A percentile compares a stretch with the other conserved stretches of the same genome.
These are phyloP conservation scores for Notechis scutatus DNA, from an alignment of 2,113 vertebrate genomes.

Conservation along the genomic window DNA sequence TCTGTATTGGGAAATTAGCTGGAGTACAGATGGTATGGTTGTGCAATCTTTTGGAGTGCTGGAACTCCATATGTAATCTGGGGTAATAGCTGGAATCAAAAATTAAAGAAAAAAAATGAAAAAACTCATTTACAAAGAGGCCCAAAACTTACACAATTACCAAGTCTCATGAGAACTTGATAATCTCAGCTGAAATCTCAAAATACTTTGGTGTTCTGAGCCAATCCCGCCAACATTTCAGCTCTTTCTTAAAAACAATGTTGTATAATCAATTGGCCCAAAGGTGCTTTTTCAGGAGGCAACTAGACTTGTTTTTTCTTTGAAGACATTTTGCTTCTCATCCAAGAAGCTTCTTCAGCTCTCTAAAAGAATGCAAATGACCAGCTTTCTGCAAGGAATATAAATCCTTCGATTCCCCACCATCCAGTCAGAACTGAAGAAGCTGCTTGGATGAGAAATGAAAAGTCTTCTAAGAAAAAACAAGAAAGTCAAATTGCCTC, in stretches of 20 bases:
- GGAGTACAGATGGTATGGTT: neutral
- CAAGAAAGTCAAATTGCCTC: too few species aligned
- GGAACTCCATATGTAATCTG: neutral
- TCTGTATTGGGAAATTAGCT: neutral
- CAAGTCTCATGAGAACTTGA: neutral
- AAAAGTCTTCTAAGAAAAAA: too few species aligned
- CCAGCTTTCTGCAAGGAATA: too few species aligned
- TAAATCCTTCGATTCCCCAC: too few species aligned
- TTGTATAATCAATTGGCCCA: neutral
- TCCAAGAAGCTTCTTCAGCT: too few species aligned
- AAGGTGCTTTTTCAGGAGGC: too few species aligned
- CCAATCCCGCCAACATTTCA: neutral
- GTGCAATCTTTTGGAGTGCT: neutral
- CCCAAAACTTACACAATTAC: neutral
- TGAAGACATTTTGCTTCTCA: too few species aligned
- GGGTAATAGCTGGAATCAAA: neutral
- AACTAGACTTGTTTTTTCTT: too few species aligned
- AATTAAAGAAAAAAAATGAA: neutral
- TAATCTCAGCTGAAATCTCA: neutral
- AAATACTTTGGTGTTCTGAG: neutral
- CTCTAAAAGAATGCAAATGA: too few species aligned
- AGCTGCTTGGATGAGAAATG: too few species aligned
- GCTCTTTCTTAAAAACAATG: neutral
- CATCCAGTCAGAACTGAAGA: too few species aligned
- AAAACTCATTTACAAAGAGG: neutral